Evolutionary conservation across 2,797 vertebrate genomes (phyloP), one percentile per base, ranked within the genome.

Genomic region (Anomalospiza imberbis): DNA sequence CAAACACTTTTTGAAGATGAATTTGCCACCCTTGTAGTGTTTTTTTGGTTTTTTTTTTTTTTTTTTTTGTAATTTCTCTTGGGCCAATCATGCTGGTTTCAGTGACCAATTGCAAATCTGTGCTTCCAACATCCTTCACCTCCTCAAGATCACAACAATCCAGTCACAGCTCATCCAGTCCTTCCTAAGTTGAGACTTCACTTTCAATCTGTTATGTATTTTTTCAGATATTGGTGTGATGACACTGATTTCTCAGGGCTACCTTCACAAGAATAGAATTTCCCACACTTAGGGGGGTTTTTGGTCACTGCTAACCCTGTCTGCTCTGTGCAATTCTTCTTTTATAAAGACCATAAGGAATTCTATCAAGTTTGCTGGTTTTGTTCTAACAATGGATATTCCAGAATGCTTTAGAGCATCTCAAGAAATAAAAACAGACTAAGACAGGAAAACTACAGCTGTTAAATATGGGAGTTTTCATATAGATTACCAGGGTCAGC

Each of bases 221-320:
- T 88, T 73, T 47, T 63, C 45, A 74, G 21, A 6, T 25, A 18
- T 24, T 54, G n/a, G 1, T 57, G 31, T 45, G 44, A 38, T 16
- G 32, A 19, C 48, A 16, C 38, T 40, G 53, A 61, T 74, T 80
- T 76, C 60, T 83, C 45, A 54, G 45, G 45, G 44, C 9, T 32
- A 0, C 44, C 18, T 76, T 61, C 32, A 1, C 32, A 88, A 62
- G 29, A 3, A 8, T 0, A 57, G 28, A 17, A 17, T 80, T 86
- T 62, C 29, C 9, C 21, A 10, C 6, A 36, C 0, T 9, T 20
- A 2, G 3, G 8, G 7, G 4, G 1, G 3, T 0, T 34, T 60
- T 54, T 42, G 21, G 9, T 44, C 40, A 7, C 32, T 77, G 2
- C 25, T 63, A 6, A 45, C 21, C 15, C 40, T 48, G 19, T 9